Evolutionary conservation across 2,797 vertebrate species (phyloP), one percentile per base, ranked within the genome.

Genomic region (Molossus alvarezi): DNA sequence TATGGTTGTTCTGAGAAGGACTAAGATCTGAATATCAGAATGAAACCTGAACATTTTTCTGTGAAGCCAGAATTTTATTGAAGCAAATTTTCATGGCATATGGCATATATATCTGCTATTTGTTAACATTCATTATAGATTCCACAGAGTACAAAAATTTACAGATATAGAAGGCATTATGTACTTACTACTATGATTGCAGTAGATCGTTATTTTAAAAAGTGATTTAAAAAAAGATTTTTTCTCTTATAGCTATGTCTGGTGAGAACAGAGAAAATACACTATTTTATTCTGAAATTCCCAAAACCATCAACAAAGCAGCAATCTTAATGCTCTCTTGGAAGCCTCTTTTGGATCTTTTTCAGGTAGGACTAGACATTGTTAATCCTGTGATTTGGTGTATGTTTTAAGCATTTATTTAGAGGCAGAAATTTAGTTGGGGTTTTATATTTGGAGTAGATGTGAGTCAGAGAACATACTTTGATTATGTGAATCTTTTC

Each of bases 181-280:
- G 7, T 92, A 27, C 41, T 91, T 88, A 71, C 1, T 33, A 21
- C 14, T 92, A 3, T 71, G 25, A 2, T 3, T 64, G 51, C 77
- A 65, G 15, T 73, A 71, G 45, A 60, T 90, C 41, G 10, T 69
- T 95, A 20, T 37, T 97, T 96, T 92, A 51, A 33, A 75, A 72
- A 95, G 86, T 90, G 88, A 95, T 72, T 72, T 25, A 72, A 88
- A 90, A 53, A 85, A 25, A 96, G 33, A 90, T 27, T 90, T 15
- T 93, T 97, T 84, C 71, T 83, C 21, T 73, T 64, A 53, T 20
- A 99, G 99, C 99, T 45, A 99, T 99, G 99, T 99, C 98, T 91
- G 98, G 98, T 73, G 99, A 99, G 96, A 99, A 99, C 97, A 98
- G 99, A 82, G 99, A 99, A 98, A 99, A 99, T 96, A 99, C 98